Conservation (phyloP, 2,797 vertebrate genomes). For the Acomys russatus region DNA sequence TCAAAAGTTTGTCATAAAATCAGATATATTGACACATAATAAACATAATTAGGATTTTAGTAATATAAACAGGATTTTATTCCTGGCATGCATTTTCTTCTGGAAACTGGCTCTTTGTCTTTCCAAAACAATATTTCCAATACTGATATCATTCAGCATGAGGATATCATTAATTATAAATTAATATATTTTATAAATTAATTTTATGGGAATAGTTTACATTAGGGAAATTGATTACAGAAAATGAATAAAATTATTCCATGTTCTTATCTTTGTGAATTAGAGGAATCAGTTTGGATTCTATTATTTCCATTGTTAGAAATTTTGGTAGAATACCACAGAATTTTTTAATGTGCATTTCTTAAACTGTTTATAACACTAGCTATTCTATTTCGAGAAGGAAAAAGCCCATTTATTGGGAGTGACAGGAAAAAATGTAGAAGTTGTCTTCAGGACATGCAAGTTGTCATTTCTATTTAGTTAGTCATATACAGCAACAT, state of each 20-base stretch:
- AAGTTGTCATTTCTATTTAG: not conserved
- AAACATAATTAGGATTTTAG: not conserved
- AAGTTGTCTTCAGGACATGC: not conserved
- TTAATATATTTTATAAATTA: not conserved
- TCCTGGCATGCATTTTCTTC: not conserved
- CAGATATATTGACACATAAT: not conserved
- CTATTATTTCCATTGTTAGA: not conserved
- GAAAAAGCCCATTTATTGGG: not conserved
- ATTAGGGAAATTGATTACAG: not conserved
- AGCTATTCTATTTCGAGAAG: not conserved
- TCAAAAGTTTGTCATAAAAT: not conserved
- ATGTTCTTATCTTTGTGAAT: not conserved
- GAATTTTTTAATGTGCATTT: not conserved
- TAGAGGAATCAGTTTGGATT: not conserved
- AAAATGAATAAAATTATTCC: not conserved
- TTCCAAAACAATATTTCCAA: not conserved
- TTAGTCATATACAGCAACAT: not conserved
- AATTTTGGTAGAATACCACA: not conserved
- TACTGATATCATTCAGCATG: not conserved
- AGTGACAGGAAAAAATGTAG: not conserved
- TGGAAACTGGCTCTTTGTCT: not conserved
- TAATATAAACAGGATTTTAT: not conserved
- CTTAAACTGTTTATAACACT: not conserved
- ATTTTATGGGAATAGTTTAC: not conserved
- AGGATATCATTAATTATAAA: not conserved